Evolutionary conservation across 2,113 vertebrate genomes (phyloP).

Genomic region (Vombatus ursinus): DNA sequence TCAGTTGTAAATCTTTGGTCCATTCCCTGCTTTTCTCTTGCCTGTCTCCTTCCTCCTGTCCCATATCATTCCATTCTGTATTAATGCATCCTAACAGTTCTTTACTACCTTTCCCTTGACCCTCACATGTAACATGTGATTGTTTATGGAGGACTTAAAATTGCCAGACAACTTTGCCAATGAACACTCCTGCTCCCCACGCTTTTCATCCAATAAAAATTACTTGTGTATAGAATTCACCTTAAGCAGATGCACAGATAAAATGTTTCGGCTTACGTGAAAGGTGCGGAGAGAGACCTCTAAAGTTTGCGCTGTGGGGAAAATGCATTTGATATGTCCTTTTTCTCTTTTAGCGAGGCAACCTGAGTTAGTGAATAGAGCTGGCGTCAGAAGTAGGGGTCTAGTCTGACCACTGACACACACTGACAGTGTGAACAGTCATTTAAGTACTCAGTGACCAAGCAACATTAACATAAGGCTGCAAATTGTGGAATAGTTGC

Average conservation of each 20-base stretch:
- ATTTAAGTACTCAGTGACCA: background rate
- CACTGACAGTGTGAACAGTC: background rate
- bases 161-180: conserved; percentile 27
- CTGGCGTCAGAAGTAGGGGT: background rate
- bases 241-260: background rate
- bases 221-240: background rate
- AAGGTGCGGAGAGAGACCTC: background rate
- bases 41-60: conserved; percentile 31
- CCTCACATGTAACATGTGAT: conserved; percentile 37
- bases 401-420: background rate
- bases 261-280: background rate
- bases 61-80: conserved; percentile 48
- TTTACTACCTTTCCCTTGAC: conserved; percentile 53
- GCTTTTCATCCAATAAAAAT: background rate
- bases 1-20: conserved; percentile 49
- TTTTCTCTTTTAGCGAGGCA: background rate
- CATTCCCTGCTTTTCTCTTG: background rate
- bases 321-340: background rate
- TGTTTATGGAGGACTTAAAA: conserved; percentile 30
- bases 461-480: background rate
- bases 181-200: conserved; percentile 11
- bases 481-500: background rate
- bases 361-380: background rate
- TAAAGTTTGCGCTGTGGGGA: background rate
- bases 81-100: conserved; percentile 34